These are phyloP conservation scores for Ovis canadensis DNA, from an alignment of 2,113 vertebrate species.

Conservation along the genomic window DNA sequence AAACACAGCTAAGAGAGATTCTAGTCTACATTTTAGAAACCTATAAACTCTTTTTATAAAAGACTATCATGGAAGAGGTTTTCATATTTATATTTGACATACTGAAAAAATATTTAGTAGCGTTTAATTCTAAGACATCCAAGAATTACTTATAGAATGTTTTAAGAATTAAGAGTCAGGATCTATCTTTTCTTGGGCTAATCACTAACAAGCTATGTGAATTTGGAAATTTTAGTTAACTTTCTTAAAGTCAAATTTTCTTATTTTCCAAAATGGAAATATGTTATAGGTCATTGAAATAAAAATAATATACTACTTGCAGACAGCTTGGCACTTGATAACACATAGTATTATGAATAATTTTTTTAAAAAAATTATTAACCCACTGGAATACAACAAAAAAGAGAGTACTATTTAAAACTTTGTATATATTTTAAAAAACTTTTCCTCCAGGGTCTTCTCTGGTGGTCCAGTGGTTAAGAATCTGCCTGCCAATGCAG, in stretches of 20 bases:
- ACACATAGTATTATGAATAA: not conserved
- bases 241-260: not conserved
- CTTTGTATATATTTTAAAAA: not conserved
- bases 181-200: not conserved
- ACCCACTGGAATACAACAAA: not conserved
- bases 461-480: not conserved
- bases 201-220: not conserved
- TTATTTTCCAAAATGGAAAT: not conserved
- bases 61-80: not conserved
- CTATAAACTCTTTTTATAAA: not conserved
- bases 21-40: not conserved
- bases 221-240: not conserved
- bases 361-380: not conserved
- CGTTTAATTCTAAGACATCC: not conserved
- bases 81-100: not conserved
- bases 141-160: not conserved
- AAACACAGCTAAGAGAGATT: not conserved
- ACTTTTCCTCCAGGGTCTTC: not conserved
- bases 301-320: not conserved
- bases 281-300: not conserved
- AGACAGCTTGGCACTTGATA: not conserved
- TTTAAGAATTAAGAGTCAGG: not conserved
- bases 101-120: not conserved
- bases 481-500: not conserved
- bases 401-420: not conserved